Evolutionary conservation across 2,797 vertebrate genomes (phyloP), one percentile per base, ranked within the genome.

Genomic region (Lemur catta): DNA sequence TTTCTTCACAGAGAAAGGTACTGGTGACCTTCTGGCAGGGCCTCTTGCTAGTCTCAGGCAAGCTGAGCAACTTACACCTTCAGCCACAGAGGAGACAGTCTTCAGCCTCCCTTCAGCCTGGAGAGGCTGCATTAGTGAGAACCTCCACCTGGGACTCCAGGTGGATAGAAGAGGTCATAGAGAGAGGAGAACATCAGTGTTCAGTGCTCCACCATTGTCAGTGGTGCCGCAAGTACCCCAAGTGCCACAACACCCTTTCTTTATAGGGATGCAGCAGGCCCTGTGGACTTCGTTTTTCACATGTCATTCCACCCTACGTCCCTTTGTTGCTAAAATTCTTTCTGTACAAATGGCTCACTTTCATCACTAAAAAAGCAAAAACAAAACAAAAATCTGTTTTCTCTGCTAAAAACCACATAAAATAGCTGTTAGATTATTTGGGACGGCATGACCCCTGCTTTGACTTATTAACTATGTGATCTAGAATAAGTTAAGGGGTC

Each of bases 381-480:
- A 38, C 52, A 75, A 67, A 67, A 69, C 7, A 9, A 33, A 33
- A 38, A 78, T 24, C 9, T 63, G 7, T 35, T 35, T 88, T 91
- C 28, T 91, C 12, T 74, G 15, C 24, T 80, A 18, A 90, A 30
- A 96, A 38, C 33, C 80, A 24, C 15, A 69, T 81, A 84, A 90
- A 89, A 71, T 74, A 80, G 50, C 20, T 76, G 24, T 84, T 84
- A 93, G 67, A n/a, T 7, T 93, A 35, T n/a, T 90, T 82, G 48
- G 41, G 28, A 43, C 48, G 24, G 11, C 3, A 3, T 33, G 24
- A 13, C 28, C 43, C 38, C 22, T 72, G 33, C 46, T 63, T 17
- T 84, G 52, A 38, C 33, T 92, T 89, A 87, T 65, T 48, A 94
- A 71, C 14, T 76, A 13, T 13, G 30, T 72, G n/a, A 76, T 85